phyloP scores from a whole-genome alignment of 2,113 vertebrate species.

The Dunckerocampus dactyliophorus region DNA sequence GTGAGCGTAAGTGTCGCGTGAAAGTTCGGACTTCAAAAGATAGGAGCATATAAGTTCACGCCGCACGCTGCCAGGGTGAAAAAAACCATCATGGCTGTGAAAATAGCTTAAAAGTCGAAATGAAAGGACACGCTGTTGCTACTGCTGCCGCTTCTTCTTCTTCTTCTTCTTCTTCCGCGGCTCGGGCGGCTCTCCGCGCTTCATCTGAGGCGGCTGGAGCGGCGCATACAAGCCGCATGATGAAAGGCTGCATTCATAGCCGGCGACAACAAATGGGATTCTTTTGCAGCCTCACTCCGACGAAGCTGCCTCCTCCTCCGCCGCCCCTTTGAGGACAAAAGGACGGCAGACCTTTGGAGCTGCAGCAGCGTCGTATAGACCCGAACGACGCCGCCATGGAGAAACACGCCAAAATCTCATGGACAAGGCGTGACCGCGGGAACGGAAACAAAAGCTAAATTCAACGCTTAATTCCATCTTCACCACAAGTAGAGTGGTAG shows the following conservation, averaged over 20 bases:
- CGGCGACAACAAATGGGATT: constrained; percentile 69
- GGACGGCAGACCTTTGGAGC: constrained; percentile 55
- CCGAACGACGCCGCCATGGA: constrained; percentile 41
- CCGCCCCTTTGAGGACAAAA: constrained; percentile 53
- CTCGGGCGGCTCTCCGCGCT: constrained; percentile 52
- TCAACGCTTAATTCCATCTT: no score
- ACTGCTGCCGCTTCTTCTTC: no score
- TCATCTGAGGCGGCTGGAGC: constrained; percentile 42
- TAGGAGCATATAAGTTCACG: no score
- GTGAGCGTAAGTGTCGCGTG: background rate
- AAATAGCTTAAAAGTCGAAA: constrained; percentile 35
- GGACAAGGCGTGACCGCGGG: constrained; percentile 49
- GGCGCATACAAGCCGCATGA: constrained; percentile 60
- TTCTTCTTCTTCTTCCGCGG: constrained; percentile 1
- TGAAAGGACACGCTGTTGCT: constrained; percentile 35
- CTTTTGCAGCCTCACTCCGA: constrained; percentile 53
- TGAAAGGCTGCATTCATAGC: constrained; percentile 70
- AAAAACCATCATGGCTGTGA: background rate
- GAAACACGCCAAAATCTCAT: constrained; percentile 37
- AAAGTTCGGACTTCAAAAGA: background rate
- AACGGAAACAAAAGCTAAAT: constrained; percentile 39
- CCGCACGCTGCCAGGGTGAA: no score
- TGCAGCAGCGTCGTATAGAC: constrained; percentile 34
- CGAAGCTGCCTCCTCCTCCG: constrained; percentile 27
- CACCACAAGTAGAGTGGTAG: no score